These are phyloP conservation scores for Hoplostethus mediterraneus DNA, from an alignment of 2,797 vertebrate genomes.

Conservation along the genomic window DNA sequence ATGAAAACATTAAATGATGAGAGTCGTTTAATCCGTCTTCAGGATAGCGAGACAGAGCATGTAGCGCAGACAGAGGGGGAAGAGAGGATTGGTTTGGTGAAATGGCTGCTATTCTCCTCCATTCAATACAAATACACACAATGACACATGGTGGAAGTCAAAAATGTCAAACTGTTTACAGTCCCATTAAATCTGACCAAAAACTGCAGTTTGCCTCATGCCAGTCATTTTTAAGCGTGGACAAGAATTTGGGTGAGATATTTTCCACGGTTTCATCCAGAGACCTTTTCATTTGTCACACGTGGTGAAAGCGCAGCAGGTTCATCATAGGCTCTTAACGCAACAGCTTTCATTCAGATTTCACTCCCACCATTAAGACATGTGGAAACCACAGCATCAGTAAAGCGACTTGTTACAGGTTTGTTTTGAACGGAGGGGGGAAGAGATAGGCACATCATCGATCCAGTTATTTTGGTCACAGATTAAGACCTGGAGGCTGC, in stretches of 20 bases:
- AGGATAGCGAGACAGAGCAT: background rate
- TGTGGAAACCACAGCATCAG: background rate
- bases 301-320: background rate
- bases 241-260: background rate
- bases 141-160: no score
- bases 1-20: slow-evolving; percentile 10
- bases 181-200: background rate
- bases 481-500: slow-evolving; percentile 16
- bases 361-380: background rate
- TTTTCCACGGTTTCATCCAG: background rate
- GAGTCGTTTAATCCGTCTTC: slow-evolving; percentile 10
- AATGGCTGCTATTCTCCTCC: background rate
- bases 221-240: background rate
- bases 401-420: slow-evolving; percentile 1
- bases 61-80: background rate
- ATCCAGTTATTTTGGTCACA: slow-evolving; percentile 46
- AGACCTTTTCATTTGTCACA: background rate
- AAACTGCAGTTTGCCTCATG: background rate
- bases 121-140: background rate
- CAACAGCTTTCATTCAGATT: background rate
- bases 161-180: no score
- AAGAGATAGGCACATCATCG: slow-evolving; percentile 11
- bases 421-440: slow-evolving; percentile 22
- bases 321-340: background rate
- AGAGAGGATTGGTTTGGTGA: slow-evolving; percentile 13